Base-by-base conservation (phyloP, 2,888 invertebrate genomes). In the Drosophila neonasuta region DNA sequence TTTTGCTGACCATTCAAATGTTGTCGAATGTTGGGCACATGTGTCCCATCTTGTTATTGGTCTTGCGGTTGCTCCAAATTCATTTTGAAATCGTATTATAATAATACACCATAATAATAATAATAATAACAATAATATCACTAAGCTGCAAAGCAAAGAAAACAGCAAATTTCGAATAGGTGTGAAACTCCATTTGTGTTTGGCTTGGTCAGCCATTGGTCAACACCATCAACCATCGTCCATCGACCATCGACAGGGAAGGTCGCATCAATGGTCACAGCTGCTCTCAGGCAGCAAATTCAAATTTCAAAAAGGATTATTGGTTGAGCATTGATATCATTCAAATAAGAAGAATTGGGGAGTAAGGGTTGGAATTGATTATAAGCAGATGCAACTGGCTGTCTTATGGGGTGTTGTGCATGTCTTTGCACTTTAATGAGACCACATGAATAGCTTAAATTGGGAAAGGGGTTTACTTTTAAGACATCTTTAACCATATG, bases 1-100 rank as follows among this genome's bases (percentile, higher is more conserved):
- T 68, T 73, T 50, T 71, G 77, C 77, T 77, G 77, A 77, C 77
- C 77, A 74, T 59, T 69, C 74, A 77, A 71, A 77, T 74, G 67
- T 55, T 70, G 58, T 51, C 49, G 67, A 73, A 61, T 51, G 54
- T 56, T 59, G 63, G 48, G 63, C 76, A 72, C 77, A 74, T 74
- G 75, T 65, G 84, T 30, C 71, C 77, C 72, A 71, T 50, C 72
- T 45, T 51, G 51, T 52, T 60, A 29, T 46, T 41, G 39, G 44
- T 51, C 45, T 54, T 71, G 74, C 49, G 71, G 71, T 60, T 74
- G 80, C 68, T 70, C 79, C 84, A 81, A 81, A 79, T 81, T 64
- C 44, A 51, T 58, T 74, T 70, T 54, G 65, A 69, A 72, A 77
- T 76, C 76, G 68, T 66, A 80, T 77, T 81, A 79, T 77, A 60